Percentiles rank a stretch among this genome's conserved stretches.
phyloP scores from a whole-genome alignment of 2,888 invertebrate species.

The Drymonia ruficornis region DNA sequence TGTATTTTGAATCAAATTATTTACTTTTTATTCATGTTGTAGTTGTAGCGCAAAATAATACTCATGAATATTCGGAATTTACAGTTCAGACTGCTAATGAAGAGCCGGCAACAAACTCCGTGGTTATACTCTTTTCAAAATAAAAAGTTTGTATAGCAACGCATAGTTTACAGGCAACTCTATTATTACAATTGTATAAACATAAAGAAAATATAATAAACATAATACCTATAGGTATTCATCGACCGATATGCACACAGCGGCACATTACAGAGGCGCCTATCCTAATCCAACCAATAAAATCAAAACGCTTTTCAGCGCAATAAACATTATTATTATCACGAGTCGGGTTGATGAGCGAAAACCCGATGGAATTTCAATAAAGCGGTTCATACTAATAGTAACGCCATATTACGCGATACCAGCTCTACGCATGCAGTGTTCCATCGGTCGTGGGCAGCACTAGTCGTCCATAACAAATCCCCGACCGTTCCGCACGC shows the following conservation, averaged over 20 bases:
- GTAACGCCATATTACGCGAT: conserved; percentile 31
- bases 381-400: conserved; percentile 47
- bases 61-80: too few relatives aligned
- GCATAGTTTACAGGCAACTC: too few relatives aligned
- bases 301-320: conserved; percentile 5
- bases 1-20: too few relatives aligned
- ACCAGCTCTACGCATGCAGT: conserved; percentile 49
- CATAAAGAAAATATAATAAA: too few relatives aligned
- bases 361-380: conserved; percentile 56
- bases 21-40: too few relatives aligned
- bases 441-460: conserved; percentile 50
- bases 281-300: conserved; percentile 5
- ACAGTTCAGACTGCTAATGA: too few relatives aligned
- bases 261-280: background rate
- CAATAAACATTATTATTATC: conserved; percentile 22
- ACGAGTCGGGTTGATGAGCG: conserved; percentile 42
- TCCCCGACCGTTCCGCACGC: conserved; percentile 37
- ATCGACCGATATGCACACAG: background rate
- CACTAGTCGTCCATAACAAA: conserved; percentile 55
- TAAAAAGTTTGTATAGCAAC: too few relatives aligned
- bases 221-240: background rate
- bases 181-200: too few relatives aligned
- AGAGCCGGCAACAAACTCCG: too few relatives aligned
- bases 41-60: too few relatives aligned
- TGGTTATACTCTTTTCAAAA: too few relatives aligned